phyloP scores from a whole-genome alignment of 2,113 vertebrate species.

The Sitta europaea region DNA sequence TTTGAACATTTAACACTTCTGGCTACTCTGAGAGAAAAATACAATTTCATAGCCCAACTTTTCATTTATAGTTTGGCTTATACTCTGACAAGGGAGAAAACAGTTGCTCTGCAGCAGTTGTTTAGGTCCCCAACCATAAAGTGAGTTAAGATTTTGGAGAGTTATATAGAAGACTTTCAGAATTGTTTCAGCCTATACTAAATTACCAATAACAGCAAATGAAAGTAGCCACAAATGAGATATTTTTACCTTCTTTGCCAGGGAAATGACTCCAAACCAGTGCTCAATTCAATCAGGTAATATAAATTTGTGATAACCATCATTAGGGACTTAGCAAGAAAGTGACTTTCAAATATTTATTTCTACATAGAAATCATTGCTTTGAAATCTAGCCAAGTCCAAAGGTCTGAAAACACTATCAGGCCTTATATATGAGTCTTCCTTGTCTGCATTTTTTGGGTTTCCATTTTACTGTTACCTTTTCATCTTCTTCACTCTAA shows the following conservation, averaged over 20 bases:
- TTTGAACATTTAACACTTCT: constrained; percentile 1
- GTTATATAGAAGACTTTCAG: background rate
- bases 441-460: background rate
- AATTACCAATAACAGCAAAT: background rate
- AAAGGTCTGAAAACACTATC: background rate
- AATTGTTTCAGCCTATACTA: background rate
- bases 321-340: background rate
- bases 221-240: background rate
- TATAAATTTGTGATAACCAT: background rate
- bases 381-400: background rate
- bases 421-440: background rate
- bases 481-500: background rate
- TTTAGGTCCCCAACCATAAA: background rate
- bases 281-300: background rate
- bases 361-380: background rate
- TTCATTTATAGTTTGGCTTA: background rate
- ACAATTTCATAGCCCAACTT: background rate
- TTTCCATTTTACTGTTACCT: background rate
- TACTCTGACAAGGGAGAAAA: background rate
- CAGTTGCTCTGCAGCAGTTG: background rate
- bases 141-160: background rate
- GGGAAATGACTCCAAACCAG: background rate
- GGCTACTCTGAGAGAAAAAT: background rate
- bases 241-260: background rate
- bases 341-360: background rate